Conservation (phyloP, 2,888 invertebrate genomes). For the Heliconius ismenius region DNA sequence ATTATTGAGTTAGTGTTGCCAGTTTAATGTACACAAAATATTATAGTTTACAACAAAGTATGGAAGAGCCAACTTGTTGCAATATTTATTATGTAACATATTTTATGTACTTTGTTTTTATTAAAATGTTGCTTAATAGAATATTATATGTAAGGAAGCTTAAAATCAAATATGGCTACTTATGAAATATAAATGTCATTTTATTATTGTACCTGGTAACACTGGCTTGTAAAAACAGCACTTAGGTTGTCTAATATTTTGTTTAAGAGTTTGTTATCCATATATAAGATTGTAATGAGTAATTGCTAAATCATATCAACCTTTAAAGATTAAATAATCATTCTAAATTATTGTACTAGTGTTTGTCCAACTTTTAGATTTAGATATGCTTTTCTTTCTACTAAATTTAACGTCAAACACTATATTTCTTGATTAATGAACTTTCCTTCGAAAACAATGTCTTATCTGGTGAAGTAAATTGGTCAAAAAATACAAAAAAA, state of each 20-base stretch:
- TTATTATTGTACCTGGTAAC: conserved; percentile 5
- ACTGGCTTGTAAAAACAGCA: conserved; percentile 29
- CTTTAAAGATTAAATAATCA: conserved; percentile 48
- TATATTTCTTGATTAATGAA: conserved; percentile 42
- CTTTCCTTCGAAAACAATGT: conserved; percentile 53
- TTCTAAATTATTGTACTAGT: conserved; percentile 47
- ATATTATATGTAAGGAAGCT: neutral
- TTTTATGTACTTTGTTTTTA: conserved; percentile 12
- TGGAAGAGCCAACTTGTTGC: neutral
- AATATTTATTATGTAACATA: conserved; percentile 11
- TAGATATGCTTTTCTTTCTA: conserved; percentile 47
- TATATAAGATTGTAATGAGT: conserved; percentile 38
- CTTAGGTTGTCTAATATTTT: conserved; percentile 30
- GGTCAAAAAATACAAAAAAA: conserved; percentile 7
- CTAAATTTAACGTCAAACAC: conserved; percentile 42
- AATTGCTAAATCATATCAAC: conserved; percentile 52
- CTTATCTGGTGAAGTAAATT: conserved; percentile 52
- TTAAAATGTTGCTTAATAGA: neutral
- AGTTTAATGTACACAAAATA: conserved; percentile 10
- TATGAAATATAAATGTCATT: neutral
- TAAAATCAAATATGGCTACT: neutral
- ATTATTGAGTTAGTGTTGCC: conserved; percentile 24
- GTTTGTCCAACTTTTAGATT: conserved; percentile 46
- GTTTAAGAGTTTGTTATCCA: conserved; percentile 42
- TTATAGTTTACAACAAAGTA: neutral